These are phyloP conservation scores for Automeris io DNA, from an alignment of 2,888 invertebrate genomes.

Conservation along the genomic window DNA sequence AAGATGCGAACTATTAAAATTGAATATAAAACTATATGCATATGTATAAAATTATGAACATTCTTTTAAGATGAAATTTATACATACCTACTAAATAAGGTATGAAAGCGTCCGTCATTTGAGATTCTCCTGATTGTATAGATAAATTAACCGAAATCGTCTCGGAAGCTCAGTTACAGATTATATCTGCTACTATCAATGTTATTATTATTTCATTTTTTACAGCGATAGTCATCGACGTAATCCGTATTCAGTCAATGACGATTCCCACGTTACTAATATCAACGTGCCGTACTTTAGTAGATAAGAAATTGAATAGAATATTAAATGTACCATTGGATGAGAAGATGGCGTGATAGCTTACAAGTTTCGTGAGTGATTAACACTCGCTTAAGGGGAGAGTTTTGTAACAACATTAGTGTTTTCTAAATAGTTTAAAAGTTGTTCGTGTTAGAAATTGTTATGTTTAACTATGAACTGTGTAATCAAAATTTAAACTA, in stretches of 20 bases:
- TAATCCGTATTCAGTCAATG: constrained; percentile 58
- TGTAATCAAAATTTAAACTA: too few relatives aligned
- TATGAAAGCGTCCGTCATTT: background rate
- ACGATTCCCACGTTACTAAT: constrained; percentile 67
- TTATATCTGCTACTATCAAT: constrained; percentile 53
- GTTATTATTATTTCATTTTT: constrained; percentile 66
- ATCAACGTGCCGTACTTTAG: constrained; percentile 46
- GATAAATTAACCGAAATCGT: constrained; percentile 10
- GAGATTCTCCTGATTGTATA: constrained; percentile 1
- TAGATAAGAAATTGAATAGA: constrained; percentile 64
- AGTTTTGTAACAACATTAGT: background rate
- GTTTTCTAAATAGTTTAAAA: background rate
- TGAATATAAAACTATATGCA: background rate
- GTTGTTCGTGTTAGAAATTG: too few relatives aligned
- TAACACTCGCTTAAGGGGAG: constrained; percentile 6
- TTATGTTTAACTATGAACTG: too few relatives aligned
- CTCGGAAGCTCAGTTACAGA: constrained; percentile 41
- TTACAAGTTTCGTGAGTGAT: constrained; percentile 8
- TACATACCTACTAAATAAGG: background rate
- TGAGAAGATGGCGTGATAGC: constrained; percentile 28
- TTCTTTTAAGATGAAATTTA: too few relatives aligned
- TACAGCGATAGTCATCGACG: constrained; percentile 56
- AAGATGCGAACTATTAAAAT: too few relatives aligned
- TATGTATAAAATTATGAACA: too few relatives aligned
- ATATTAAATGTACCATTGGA: constrained; percentile 57